A percentile compares a stretch with the other conserved stretches of the same genome.
Evolutionary conservation across 2,888 invertebrate species (phyloP).

Genomic region (Elmis aenea): DNA sequence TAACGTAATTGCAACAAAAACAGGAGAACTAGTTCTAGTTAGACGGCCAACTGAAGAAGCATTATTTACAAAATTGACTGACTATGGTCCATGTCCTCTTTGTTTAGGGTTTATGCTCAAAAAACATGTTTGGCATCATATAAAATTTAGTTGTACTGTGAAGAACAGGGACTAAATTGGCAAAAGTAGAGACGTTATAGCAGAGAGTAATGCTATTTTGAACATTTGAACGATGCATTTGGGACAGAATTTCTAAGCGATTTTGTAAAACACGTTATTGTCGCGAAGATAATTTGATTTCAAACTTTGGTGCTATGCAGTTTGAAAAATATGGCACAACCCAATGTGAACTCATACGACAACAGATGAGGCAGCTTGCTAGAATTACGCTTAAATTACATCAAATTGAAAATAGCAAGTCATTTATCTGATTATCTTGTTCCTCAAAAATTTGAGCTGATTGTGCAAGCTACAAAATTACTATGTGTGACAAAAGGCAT

Average conservation of each 20-base stretch:
- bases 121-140: conserved; percentile 6
- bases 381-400: conserved; percentile 1
- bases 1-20: conserved; percentile 1
- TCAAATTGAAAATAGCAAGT: background rate
- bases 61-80: background rate
- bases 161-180: background rate
- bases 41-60: conserved; percentile 3
- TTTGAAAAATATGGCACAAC: conserved; percentile 12
- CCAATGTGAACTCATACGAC: conserved; percentile 10
- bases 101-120: conserved; percentile 7
- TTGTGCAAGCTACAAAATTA: conserved; percentile 11
- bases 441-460: conserved; percentile 2
- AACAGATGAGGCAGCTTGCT: conserved; percentile 10
- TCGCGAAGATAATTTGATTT: conserved; percentile 7
- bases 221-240: background rate
- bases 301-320: conserved; percentile 7
- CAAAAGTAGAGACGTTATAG: background rate
- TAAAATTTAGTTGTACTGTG: conserved; percentile 3
- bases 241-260: conserved; percentile 5
- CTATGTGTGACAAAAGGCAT: conserved; percentile 1
- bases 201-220: conserved; percentile 1
- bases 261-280: conserved; percentile 4
- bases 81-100: conserved; percentile 7
- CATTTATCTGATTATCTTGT: conserved; percentile 2
- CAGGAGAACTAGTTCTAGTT: conserved; percentile 4